These are phyloP conservation scores for Phoeniculus purpureus DNA, from an alignment of 2,797 vertebrate genomes.

Conservation along the genomic window DNA sequence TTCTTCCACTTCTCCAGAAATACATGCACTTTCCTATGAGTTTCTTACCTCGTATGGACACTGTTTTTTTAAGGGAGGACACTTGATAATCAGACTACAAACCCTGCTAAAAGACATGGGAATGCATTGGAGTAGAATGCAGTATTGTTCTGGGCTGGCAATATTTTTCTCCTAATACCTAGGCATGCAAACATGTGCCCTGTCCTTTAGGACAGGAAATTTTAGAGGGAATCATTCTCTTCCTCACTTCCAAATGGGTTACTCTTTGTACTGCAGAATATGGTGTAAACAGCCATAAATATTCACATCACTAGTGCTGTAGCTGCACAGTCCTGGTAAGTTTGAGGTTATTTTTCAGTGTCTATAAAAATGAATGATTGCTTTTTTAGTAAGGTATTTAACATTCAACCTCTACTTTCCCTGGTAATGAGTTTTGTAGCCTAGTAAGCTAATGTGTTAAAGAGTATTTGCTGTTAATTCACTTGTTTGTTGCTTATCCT, in stretches of 20 bases:
- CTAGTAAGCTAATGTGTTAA: neutral
- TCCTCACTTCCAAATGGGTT: neutral
- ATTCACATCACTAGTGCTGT: neutral
- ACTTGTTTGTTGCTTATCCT: conserved; percentile 5
- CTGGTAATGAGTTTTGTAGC: conserved; percentile 35
- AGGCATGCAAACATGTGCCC: neutral
- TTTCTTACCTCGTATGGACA: neutral
- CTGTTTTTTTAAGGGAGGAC: neutral
- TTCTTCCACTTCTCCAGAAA: neutral
- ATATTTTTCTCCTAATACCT: neutral
- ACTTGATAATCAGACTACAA: neutral
- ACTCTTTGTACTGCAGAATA: neutral
- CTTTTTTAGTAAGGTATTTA: conserved; percentile 23
- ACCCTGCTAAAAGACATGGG: neutral
- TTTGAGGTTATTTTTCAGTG: conserved; percentile 36
- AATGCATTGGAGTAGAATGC: neutral
- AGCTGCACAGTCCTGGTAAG: neutral
- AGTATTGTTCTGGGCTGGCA: neutral
- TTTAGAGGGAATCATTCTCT: neutral
- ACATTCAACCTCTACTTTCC: conserved; percentile 20
- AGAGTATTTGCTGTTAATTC: conserved; percentile 2
- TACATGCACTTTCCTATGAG: neutral
- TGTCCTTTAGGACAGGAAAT: neutral
- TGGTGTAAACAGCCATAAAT: neutral
- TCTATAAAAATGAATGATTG: conserved; percentile 11